Evolutionary conservation across 2,113 vertebrate species (phyloP), one percentile per base, ranked within the genome.

Genomic region (Sardina pilchardus): DNA sequence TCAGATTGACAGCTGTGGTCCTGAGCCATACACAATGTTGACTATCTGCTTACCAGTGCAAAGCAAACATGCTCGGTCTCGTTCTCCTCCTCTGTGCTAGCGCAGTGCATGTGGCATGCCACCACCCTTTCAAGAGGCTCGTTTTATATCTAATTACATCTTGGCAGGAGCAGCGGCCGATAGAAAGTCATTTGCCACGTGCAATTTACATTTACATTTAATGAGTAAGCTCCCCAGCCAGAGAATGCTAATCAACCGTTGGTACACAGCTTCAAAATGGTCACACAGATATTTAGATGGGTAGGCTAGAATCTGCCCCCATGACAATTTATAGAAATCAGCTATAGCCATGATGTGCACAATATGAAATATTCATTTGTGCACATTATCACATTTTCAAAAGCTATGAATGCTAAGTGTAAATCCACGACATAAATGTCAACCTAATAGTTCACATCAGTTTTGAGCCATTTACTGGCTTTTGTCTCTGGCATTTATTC

Each of bases 141-240:
- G 14, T 36, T 78, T 34, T 36, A 34, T 78, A 78, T 78, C 71
- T 78, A 78, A 78, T 78, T 78, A 78, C 34, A 78, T 78, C 30
- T 34, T 34, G 71, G 34, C 26, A 71, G 63, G n/a, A 71, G n/a
- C 63, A 17, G 59, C n/a, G 30, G 10, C 34, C 71, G 16, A 34
- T 78, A 16, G 30, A 34, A 36, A 36, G 30, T 78, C 34, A 78
- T 78, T 78, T 78, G 71, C 71, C 34, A 36, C 36, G 71, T 78
- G 34, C 71, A 78, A n/a, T 78, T 78, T 78, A 36, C 71, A 78
- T 17, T 71, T 16, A 78, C 71, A 36, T 16, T 36, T 78, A 78
- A 78, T 75, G 30, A 78, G 71, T 1, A 16, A 34, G 10, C 30
- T 78, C 30, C 71, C 34, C 12, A 78, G 71, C 71, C 71, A 36